Evolutionary conservation across 2,888 invertebrate species (phyloP).

Genomic region (Malthinus flaveolus): DNA sequence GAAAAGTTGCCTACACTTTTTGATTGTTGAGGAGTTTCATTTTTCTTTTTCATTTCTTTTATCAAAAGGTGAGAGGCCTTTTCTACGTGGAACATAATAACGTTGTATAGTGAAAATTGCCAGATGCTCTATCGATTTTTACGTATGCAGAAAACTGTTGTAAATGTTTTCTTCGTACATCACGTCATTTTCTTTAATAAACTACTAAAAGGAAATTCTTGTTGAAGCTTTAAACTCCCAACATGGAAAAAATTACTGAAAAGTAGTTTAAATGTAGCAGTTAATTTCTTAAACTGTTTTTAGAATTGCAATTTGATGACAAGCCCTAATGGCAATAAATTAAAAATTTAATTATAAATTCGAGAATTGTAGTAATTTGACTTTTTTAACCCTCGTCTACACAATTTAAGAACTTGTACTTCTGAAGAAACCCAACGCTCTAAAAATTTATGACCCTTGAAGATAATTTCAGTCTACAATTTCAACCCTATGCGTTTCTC

Average conservation of each 20-base stretch:
- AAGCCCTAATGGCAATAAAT: slow-evolving; percentile 4
- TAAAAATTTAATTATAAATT: slow-evolving; percentile 19
- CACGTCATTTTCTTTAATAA: no score
- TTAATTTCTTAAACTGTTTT: slow-evolving; percentile 11
- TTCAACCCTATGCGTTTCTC: background rate
- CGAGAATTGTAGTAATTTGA: slow-evolving; percentile 3
- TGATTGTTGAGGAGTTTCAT: no score
- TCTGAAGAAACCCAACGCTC: slow-evolving; percentile 3
- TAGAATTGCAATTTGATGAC: slow-evolving; percentile 5
- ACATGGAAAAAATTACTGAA: background rate
- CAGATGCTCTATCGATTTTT: slow-evolving; percentile 1
- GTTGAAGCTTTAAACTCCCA: background rate
- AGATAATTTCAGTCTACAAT: slow-evolving; percentile 4
- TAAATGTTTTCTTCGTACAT: background rate
- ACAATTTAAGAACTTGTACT: slow-evolving; percentile 6
- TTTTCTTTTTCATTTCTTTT: no score
- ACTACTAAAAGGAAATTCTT: background rate
- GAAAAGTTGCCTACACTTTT: no score
- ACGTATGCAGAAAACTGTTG: slow-evolving; percentile 1
- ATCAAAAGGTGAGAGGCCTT: no score
- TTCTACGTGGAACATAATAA: background rate
- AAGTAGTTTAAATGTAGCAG: background rate
- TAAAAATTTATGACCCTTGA: slow-evolving; percentile 5
- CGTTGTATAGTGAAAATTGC: slow-evolving; percentile 3
- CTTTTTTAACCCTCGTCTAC: slow-evolving; percentile 3